Conservation (phyloP, 2,888 invertebrate genomes). For the Hemicrepidius hirtus region DNA sequence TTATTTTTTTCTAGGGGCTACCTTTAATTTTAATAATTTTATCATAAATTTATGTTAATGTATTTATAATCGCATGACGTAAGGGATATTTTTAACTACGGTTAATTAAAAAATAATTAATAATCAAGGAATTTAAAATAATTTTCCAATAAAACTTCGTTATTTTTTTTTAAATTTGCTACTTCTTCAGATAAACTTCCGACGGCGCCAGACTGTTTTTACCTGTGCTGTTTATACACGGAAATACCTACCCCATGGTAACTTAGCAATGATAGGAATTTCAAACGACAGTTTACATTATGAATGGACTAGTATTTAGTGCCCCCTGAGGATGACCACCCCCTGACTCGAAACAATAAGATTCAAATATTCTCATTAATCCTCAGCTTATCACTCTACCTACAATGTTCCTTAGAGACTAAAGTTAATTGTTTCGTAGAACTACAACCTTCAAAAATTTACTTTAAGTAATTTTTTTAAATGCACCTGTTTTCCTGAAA, state of each 20-base stretch:
- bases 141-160: too few relatives aligned
- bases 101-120: constrained; percentile 29
- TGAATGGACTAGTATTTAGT: constrained; percentile 61
- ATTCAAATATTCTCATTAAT: constrained; percentile 59
- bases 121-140: too few relatives aligned
- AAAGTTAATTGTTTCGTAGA: not conserved
- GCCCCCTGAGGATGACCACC: constrained; percentile 57
- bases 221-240: constrained; percentile 54
- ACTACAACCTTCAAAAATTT: not conserved
- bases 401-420: constrained; percentile 6
- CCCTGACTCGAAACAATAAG: constrained; percentile 59
- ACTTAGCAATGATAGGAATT: constrained; percentile 64
- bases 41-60: constrained; percentile 44
- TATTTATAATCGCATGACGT: constrained; percentile 36
- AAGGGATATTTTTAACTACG: constrained; percentile 21
- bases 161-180: too few relatives aligned
- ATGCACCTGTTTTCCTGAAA: not conserved
- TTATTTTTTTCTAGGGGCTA: constrained; percentile 29
- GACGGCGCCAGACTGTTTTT: constrained; percentile 60
- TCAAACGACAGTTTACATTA: constrained; percentile 64
- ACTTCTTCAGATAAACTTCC: constrained; percentile 48
- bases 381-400: constrained; percentile 48
- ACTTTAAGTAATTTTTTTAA: not conserved
- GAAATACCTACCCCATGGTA: constrained; percentile 48
- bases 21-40: constrained; percentile 42